A percentile compares a stretch with the other conserved stretches of the same genome.
Conservation (phyloP, 2,113 vertebrate genomes). For the Fregetta grallaria region DNA sequence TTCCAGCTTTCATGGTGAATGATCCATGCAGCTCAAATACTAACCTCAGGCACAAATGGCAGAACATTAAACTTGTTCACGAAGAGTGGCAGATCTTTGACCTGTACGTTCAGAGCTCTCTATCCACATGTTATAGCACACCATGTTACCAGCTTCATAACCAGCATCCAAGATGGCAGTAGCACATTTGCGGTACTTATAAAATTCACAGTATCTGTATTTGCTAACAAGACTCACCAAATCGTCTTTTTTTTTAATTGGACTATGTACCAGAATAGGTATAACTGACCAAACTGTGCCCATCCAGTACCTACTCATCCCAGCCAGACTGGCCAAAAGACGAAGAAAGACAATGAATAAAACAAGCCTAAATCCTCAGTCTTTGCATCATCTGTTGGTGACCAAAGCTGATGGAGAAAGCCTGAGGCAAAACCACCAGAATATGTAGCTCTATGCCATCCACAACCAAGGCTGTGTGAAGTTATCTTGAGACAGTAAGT, state of each 20-base stretch:
- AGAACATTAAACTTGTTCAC: neutral
- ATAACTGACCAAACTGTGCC: neutral
- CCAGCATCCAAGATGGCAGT: neutral
- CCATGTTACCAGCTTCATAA: neutral
- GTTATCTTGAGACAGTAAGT: neutral
- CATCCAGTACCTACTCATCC: neutral
- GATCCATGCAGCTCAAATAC: neutral
- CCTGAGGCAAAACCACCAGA: neutral
- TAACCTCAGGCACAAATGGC: neutral
- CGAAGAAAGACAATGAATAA: neutral
- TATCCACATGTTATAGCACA: neutral
- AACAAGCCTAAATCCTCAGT: neutral
- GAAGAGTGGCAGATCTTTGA: neutral
- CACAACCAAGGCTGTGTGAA: neutral
- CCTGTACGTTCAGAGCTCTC: neutral
- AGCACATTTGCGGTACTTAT: neutral
- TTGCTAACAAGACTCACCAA: neutral
- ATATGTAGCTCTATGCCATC: neutral
- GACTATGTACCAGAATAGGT: neutral
- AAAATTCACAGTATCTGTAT: neutral
- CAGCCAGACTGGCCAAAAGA: neutral
- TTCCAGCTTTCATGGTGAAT: neutral
- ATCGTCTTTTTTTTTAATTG: neutral
- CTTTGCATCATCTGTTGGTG: neutral
- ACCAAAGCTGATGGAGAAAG: neutral